Evolutionary conservation across 2,888 invertebrate species (phyloP).

Genomic region (Mactromeris polynyma): DNA sequence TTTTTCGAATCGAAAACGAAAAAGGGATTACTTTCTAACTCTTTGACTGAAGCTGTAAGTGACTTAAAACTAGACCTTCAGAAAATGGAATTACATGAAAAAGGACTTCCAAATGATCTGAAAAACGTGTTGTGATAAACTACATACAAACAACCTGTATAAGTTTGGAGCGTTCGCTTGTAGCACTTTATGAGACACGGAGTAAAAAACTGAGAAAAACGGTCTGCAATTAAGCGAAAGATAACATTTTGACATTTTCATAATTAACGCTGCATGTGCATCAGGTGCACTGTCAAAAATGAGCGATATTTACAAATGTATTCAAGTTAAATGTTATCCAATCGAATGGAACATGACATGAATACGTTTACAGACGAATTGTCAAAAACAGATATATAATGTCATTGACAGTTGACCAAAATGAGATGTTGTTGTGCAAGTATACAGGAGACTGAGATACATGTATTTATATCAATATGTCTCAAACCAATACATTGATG

Average conservation of each 20-base stretch:
- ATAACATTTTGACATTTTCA: background rate
- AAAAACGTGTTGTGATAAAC: conserved; percentile 14
- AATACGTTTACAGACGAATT: background rate
- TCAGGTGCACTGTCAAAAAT: conserved; percentile 9
- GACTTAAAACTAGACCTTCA: conserved; percentile 27
- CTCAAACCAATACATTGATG: background rate
- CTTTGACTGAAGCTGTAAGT: conserved; percentile 15
- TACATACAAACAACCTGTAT: background rate
- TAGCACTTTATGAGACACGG: background rate
- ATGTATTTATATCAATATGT: background rate
- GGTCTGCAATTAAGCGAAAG: background rate
- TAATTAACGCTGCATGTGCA: background rate
- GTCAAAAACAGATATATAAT: background rate
- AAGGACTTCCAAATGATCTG: conserved; percentile 19
- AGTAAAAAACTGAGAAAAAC: background rate
- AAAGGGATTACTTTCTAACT: background rate
- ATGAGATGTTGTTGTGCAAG: background rate
- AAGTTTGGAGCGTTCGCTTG: background rate
- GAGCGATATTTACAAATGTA: conserved; percentile 7
- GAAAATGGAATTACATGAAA: conserved; percentile 33
- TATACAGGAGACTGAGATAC: background rate
- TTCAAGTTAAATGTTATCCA: background rate
- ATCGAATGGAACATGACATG: background rate
- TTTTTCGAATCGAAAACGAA: background rate
- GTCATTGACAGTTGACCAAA: background rate